Evolutionary conservation across 2,113 vertebrate genomes (phyloP).

Genomic region (Megaceryle maxima): DNA sequence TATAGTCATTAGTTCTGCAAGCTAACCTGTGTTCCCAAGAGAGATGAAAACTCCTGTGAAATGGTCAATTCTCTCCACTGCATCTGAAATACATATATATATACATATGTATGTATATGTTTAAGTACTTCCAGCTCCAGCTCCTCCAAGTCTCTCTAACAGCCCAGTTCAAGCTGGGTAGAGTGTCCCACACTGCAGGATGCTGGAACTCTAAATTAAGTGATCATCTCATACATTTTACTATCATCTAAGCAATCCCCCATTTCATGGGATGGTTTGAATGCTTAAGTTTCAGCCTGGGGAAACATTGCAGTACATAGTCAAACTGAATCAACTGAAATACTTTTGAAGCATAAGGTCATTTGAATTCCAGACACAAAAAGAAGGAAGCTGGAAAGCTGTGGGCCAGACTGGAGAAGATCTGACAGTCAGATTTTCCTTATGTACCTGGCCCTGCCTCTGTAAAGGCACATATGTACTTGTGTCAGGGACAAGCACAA

Average conservation of each 20-base stretch:
- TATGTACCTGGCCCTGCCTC: too few relatives aligned
- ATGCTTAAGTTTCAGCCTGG: neutral
- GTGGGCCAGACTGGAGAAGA: neutral
- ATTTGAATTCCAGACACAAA: neutral
- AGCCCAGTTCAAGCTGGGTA: neutral
- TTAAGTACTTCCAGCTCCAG: neutral
- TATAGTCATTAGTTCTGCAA: neutral
- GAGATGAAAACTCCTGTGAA: neutral
- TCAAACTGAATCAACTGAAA: neutral
- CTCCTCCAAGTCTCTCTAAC: neutral
- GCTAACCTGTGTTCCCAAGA: neutral
- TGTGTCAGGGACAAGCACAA: neutral
- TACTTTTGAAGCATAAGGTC: neutral
- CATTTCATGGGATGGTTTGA: neutral
- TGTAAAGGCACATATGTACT: neutral
- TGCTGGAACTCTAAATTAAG: neutral
- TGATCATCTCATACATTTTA: neutral
- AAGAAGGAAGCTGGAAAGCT: neutral
- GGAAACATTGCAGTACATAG: neutral
- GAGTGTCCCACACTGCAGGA: neutral
- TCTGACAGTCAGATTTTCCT: neutral
- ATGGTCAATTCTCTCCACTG: neutral
- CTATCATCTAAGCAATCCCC: neutral
- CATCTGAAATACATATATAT: neutral
- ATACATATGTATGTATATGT: fast-evolving